Conservation (phyloP, 1,140 invertebrate species). For the Andrena cerasifolii region DNA sequence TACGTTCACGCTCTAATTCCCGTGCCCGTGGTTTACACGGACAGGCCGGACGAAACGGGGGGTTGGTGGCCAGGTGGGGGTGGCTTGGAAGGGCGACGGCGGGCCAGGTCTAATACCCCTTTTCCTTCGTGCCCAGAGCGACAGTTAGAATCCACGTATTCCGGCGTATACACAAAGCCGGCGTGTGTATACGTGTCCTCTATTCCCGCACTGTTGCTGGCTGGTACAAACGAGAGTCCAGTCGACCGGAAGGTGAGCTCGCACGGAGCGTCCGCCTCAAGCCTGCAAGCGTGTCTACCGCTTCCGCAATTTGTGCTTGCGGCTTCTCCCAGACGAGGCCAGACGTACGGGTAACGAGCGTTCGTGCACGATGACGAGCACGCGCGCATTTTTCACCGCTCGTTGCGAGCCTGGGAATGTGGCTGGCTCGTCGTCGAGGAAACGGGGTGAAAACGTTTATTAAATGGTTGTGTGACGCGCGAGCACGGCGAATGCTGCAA, state of each 20-base stretch:
- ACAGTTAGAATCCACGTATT: slow-evolving; percentile 50
- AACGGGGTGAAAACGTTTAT: slow-evolving; percentile 26
- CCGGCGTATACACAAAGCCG: slow-evolving; percentile 8
- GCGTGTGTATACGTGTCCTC: slow-evolving; percentile 28
- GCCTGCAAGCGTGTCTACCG: slow-evolving; percentile 47
- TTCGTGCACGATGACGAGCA: slow-evolving; percentile 36
- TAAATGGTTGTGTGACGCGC: slow-evolving; percentile 23
- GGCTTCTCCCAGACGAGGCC: slow-evolving; percentile 22
- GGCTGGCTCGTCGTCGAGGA: not conserved
- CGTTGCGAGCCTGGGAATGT: not conserved
- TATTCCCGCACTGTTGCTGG: slow-evolving; percentile 21
- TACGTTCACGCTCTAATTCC: slow-evolving; percentile 69
- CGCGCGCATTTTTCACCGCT: slow-evolving; percentile 34
- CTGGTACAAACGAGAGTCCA: slow-evolving; percentile 52
- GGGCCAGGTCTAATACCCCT: slow-evolving; percentile 21
- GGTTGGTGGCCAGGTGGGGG: not conserved
- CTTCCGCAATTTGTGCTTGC: slow-evolving; percentile 58
- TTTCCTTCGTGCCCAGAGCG: slow-evolving; percentile 41
- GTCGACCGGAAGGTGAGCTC: slow-evolving; percentile 51
- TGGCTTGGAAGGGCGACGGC: not conserved
- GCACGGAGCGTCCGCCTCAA: slow-evolving; percentile 43
- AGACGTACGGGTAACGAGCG: slow-evolving; percentile 35
- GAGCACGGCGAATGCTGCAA: too few species aligned
- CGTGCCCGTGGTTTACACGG: slow-evolving; percentile 37
- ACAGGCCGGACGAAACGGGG: slow-evolving; percentile 23